phyloP scores from a whole-genome alignment of 2,888 invertebrate genomes.

The Oligia fasciuncula region DNA sequence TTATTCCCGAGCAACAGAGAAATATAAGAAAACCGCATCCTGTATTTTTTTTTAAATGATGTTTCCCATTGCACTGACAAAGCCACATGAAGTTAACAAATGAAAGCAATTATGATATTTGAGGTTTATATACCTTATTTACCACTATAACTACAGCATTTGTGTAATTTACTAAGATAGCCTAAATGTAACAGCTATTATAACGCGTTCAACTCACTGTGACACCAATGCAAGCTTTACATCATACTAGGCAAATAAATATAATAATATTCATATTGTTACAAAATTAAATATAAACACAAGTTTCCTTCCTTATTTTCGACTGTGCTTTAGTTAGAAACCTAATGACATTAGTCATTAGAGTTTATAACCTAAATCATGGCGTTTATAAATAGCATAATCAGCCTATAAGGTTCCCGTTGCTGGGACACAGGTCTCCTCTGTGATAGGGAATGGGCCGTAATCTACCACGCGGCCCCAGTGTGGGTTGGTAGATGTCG shows the following conservation, averaged over 20 bases:
- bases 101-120: background rate
- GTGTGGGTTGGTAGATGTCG: too few relatives aligned
- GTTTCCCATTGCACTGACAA: background rate
- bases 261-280: background rate
- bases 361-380: background rate
- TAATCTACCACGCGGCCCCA: too few relatives aligned
- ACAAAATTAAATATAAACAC: constrained; percentile 7
- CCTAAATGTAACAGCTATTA: background rate
- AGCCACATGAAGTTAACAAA: background rate
- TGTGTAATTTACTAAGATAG: background rate
- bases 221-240: background rate
- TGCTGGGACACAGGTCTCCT: too few relatives aligned
- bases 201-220: background rate
- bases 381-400: background rate
- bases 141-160: background rate
- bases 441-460: too few relatives aligned
- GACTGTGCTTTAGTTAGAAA: background rate
- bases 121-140: background rate
- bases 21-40: background rate
- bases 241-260: background rate
- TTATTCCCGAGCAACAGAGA: background rate
- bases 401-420: background rate
- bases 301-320: constrained; percentile 51
- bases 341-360: background rate
- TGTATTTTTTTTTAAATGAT: background rate